These are phyloP conservation scores for Acestrorhynchus altus DNA, from an alignment of 2,797 vertebrate species.

Conservation along the genomic window DNA sequence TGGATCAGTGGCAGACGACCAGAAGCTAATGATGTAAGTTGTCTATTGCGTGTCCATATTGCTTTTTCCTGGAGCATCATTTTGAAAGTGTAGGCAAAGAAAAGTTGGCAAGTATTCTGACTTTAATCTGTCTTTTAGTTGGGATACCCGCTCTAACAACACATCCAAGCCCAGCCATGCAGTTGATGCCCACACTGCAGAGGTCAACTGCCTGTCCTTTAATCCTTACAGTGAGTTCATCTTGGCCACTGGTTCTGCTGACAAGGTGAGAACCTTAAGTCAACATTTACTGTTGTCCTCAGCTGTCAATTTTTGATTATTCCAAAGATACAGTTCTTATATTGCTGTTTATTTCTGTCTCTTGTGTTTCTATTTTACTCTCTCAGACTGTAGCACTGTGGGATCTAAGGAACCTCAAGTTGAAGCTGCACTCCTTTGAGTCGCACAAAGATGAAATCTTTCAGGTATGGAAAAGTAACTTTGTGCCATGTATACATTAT, in stretches of 20 bases:
- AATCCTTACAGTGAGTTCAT: constrained; percentile 98
- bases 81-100: not conserved
- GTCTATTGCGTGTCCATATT: not conserved
- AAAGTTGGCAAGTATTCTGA: too few species aligned
- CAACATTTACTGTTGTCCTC: not conserved
- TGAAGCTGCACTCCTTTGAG: constrained; percentile 98
- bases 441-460: constrained; percentile 99
- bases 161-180: constrained; percentile 98
- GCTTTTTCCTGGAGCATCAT: not conserved
- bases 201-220: constrained; percentile 98
- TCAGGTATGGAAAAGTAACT: constrained; percentile 80
- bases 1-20: constrained; percentile 96
- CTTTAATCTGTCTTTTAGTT: constrained; percentile 72
- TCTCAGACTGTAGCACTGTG: constrained; percentile 94
- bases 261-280: constrained; percentile 84
- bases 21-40: constrained; percentile 97
- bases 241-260: constrained; percentile 94
- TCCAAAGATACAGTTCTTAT: too few species aligned
- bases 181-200: constrained; percentile 96
- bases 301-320: not conserved
- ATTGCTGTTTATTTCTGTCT: not conserved
- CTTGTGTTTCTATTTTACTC: not conserved
- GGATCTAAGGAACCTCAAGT: constrained; percentile 96
- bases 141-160: constrained; percentile 97
- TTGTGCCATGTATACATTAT: not conserved